These are phyloP conservation scores for Temnothorax nylanderi DNA, from an alignment of 1,140 invertebrate genomes.

Conservation along the genomic window DNA sequence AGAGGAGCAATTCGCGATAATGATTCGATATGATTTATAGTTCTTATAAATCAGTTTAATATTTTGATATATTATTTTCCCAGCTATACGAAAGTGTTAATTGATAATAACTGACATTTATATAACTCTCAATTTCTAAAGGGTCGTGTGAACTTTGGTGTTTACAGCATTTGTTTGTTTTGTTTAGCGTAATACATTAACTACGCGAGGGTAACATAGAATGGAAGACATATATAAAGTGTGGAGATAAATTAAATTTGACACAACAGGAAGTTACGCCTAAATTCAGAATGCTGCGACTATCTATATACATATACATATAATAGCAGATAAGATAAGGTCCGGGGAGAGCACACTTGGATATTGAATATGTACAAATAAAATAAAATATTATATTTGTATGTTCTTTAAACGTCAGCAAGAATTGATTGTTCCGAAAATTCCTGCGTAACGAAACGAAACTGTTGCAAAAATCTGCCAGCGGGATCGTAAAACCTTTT, in stretches of 20 bases:
- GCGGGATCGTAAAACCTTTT: background rate
- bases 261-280: constrained; percentile 13
- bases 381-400: constrained; percentile 20
- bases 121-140: background rate
- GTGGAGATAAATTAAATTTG: constrained; percentile 21
- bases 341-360: background rate
- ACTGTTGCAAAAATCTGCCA: background rate
- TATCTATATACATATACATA: constrained; percentile 19
- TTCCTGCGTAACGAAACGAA: background rate
- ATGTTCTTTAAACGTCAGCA: background rate
- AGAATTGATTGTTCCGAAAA: background rate
- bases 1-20: background rate
- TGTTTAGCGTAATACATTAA: background rate
- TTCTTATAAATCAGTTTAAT: background rate
- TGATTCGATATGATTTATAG: background rate
- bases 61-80: background rate
- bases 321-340: constrained; percentile 32
- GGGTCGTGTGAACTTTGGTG: background rate
- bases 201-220: background rate
- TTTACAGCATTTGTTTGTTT: background rate
- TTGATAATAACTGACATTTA: background rate
- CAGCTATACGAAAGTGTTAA: background rate
- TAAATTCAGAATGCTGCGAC: background rate
- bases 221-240: background rate
- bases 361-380: constrained; percentile 18